These are phyloP conservation scores for Oithona nana DNA, from an alignment of 2,888 invertebrate species.

Conservation along the genomic window DNA sequence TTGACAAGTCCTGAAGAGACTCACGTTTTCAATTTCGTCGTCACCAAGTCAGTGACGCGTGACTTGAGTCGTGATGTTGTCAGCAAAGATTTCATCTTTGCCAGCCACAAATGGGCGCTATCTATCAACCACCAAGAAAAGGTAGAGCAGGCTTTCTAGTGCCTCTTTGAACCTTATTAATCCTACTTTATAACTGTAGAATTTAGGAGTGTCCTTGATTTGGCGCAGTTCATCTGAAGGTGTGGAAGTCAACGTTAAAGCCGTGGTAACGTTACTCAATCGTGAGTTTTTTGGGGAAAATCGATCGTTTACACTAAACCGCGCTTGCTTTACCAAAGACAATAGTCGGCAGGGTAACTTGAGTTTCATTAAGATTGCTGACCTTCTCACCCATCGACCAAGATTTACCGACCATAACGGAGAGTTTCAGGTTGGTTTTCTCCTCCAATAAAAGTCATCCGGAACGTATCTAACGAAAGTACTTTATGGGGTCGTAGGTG, in stretches of 20 bases:
- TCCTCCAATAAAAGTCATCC: too few species aligned
- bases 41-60: slow-evolving; percentile 12
- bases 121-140: slow-evolving; percentile 10
- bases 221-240: slow-evolving; percentile 7
- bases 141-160: neutral
- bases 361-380: slow-evolving; percentile 4
- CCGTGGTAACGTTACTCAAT: slow-evolving; percentile 5
- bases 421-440: slow-evolving; percentile 1
- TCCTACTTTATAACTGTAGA: neutral
- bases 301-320: neutral
- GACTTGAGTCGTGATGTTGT: slow-evolving; percentile 11
- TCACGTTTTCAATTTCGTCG: slow-evolving; percentile 11
- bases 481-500: too few species aligned
- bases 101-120: neutral
- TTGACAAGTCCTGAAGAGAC: neutral
- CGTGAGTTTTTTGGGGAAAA: slow-evolving; percentile 7
- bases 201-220: slow-evolving; percentile 2
- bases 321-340: neutral
- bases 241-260: neutral
- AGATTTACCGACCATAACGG: slow-evolving; percentile 8
- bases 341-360: neutral
- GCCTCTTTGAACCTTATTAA: neutral
- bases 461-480: too few species aligned
- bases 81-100: slow-evolving; percentile 11
- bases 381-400: slow-evolving; percentile 8